Conservation (phyloP, 2,797 vertebrate species). For the Lacerta agilis region DNA sequence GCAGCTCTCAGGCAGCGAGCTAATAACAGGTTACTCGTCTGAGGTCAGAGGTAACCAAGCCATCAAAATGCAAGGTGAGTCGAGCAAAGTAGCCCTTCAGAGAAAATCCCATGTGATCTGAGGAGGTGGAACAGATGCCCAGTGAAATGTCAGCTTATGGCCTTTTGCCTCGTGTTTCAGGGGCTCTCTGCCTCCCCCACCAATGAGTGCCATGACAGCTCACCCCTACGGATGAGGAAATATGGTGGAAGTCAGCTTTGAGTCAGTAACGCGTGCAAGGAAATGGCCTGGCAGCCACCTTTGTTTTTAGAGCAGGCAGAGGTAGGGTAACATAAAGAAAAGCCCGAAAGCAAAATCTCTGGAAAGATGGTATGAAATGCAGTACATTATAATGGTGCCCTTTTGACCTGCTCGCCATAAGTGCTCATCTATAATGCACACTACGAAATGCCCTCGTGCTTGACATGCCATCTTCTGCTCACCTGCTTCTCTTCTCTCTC, state of each 20-base stretch:
- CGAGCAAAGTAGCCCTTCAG: background rate
- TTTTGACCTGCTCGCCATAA: background rate
- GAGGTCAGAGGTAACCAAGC: background rate
- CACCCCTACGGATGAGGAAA: background rate
- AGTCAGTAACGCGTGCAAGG: background rate
- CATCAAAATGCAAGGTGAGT: background rate
- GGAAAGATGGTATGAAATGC: background rate
- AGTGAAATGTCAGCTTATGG: conserved; percentile 4
- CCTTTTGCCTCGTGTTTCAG: conserved; percentile 6
- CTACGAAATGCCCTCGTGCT: background rate
- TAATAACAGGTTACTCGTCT: background rate
- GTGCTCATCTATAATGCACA: background rate
- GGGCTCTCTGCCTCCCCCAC: background rate
- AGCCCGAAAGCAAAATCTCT: background rate
- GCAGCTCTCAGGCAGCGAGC: background rate
- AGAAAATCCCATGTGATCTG: conserved; percentile 4
- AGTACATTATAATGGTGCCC: background rate
- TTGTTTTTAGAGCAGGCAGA: conserved; percentile 4
- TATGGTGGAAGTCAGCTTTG: background rate
- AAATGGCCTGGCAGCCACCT: background rate
- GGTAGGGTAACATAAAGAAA: conserved; percentile 4
- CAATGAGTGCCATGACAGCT: background rate
- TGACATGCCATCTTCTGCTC: background rate
- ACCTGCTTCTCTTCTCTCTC: background rate
- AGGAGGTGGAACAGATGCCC: background rate